These are phyloP conservation scores for Metalampra italica DNA, from an alignment of 2,888 invertebrate species.

Conservation along the genomic window DNA sequence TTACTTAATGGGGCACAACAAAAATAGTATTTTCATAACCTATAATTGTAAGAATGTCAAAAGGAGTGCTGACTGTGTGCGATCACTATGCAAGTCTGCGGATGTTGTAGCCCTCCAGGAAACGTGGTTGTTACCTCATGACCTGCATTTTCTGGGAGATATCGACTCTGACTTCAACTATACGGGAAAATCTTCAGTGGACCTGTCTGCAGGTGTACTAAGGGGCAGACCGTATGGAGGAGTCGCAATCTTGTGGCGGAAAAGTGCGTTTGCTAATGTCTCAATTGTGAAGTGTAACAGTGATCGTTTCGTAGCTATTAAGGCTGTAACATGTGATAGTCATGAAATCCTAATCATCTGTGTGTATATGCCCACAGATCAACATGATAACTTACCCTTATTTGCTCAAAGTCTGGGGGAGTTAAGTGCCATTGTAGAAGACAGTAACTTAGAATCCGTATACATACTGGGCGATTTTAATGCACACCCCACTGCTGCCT, in stretches of 20 bases:
- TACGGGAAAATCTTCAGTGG: neutral
- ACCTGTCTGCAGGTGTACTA: neutral
- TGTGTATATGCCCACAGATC: neutral
- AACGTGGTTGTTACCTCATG: neutral
- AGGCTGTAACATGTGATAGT: neutral
- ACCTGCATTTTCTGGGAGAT: neutral
- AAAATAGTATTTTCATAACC: neutral
- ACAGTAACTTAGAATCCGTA: neutral
- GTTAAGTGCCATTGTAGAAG: conserved; percentile 14
- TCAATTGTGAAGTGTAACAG: neutral
- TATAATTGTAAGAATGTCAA: conserved; percentile 13
- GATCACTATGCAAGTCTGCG: neutral
- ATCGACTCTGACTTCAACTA: neutral
- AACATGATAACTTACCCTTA: conserved; percentile 8
- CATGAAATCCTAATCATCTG: neutral
- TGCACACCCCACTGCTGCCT: neutral
- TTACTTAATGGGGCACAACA: neutral
- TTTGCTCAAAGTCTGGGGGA: conserved; percentile 14
- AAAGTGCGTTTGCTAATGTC: neutral
- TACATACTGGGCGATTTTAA: neutral
- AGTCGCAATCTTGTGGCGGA: conserved; percentile 9
- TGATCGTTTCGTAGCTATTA: neutral
- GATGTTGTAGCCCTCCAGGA: neutral
- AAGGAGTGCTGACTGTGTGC: neutral
- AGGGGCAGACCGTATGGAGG: conserved; percentile 3